A percentile compares a stretch with the other conserved stretches of the same genome.
These are phyloP conservation scores for Carduelis carduelis DNA, from an alignment of 2,797 vertebrate species.

Conservation along the genomic window DNA sequence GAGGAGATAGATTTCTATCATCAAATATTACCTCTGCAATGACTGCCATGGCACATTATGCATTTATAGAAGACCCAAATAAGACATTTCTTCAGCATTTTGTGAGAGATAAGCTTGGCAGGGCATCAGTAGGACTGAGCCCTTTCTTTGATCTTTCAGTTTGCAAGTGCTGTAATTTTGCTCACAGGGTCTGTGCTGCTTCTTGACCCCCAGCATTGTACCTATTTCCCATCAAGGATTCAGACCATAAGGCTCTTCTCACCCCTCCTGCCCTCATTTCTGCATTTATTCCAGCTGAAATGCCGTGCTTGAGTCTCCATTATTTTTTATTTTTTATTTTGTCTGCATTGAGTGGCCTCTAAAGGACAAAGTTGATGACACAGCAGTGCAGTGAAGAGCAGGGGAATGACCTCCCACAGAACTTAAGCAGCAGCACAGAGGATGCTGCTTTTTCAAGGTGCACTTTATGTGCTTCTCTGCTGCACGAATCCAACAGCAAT, in stretches of 20 bases:
- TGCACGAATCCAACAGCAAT: background rate
- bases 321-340: background rate
- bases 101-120: background rate
- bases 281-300: background rate
- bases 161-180: background rate
- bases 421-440: background rate
- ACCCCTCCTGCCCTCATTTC: background rate
- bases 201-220: background rate
- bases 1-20: conserved; percentile 20
- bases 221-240: background rate
- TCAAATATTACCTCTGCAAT: background rate
- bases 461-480: background rate
- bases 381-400: background rate
- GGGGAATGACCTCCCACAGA: background rate
- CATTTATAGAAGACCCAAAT: conserved; percentile 7
- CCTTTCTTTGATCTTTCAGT: background rate
- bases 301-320: background rate
- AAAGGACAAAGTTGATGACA: background rate
- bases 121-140: background rate
- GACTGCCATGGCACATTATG: background rate
- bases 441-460: background rate
- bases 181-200: rapidly evolving
- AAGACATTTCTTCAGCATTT: background rate
- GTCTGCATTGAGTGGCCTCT: background rate
- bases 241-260: background rate